Evolutionary conservation across 2,797 vertebrate species (phyloP), one percentile per base, ranked within the genome.

Genomic region (Myotis vivesi): DNA sequence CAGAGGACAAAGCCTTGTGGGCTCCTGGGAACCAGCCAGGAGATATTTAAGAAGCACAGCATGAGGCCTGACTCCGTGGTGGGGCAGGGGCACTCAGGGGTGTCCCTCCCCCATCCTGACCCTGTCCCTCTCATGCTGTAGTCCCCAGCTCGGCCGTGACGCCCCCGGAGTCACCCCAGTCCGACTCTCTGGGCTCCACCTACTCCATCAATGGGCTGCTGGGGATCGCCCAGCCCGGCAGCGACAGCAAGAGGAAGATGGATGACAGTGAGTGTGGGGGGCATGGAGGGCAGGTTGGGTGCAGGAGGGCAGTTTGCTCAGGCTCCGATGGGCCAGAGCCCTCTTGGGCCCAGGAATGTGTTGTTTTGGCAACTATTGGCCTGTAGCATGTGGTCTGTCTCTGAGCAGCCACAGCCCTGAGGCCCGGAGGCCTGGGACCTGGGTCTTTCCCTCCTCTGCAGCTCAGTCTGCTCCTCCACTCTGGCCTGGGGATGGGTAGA

Each of bases 151-250:
- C 99, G 0, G 98, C 99, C 0, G 99, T 99, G 72, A 99, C 99
- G 5, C 99, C 99, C 55, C 99, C 99, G 0, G 99, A 99, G 96
- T 99, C 99, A 15, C 99, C 99, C 0, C 99, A 99, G 93, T 99
- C 99, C 0, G 99, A 99, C 96, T 99, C 99, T 41, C 96, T 99
- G 96, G 99, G 99, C 89, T 99, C 99, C 94, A 99, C 99, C 93
- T 99, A 99, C 97, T 99, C 99, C 97, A 99, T 99, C 98, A 99
- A 98, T 0, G 99, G 99, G 51, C 97, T 99, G 95, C 98, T 99
- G 97, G 99, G 99, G 4, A 99, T 99, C 38, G 98, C 98, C 20
- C 99, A 98, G 92, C 98, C 98, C 46, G 98, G 97, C 57, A 59
- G 95, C 0, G 99, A 99, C 59, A 98, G 98, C 97, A 99, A 99